These are phyloP conservation scores for Grantiella picta DNA, from an alignment of 2,113 vertebrate genomes.

Conservation along the genomic window DNA sequence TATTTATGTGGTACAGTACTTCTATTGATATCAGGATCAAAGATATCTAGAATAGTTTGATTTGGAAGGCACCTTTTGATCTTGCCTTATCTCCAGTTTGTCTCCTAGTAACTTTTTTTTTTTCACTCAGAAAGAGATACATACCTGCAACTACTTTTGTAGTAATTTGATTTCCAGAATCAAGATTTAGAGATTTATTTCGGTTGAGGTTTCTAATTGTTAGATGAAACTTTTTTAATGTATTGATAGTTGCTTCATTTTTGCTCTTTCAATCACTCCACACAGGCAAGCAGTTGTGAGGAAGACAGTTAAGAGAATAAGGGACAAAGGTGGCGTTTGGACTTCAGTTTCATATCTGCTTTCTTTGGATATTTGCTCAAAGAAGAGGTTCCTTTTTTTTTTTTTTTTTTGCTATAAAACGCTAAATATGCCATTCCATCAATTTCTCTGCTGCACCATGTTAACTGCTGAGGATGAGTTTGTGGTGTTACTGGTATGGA, in stretches of 20 bases:
- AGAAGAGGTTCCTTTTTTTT: background rate
- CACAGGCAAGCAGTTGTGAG: background rate
- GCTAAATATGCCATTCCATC: background rate
- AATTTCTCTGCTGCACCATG: background rate
- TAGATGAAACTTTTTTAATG: background rate
- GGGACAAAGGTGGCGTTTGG: background rate
- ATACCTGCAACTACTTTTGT: background rate
- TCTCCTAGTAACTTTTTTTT: background rate
- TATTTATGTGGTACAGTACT: background rate
- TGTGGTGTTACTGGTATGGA: background rate
- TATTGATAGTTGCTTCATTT: background rate
- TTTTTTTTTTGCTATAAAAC: background rate
- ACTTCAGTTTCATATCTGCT: background rate
- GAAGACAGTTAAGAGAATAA: background rate
- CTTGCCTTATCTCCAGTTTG: background rate
- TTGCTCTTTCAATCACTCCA: background rate
- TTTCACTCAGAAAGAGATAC: background rate
- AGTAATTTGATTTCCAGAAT: background rate
- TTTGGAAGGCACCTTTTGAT: background rate
- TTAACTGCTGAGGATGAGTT: background rate
- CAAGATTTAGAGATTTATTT: background rate
- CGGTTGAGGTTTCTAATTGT: background rate
- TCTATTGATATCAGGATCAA: background rate
- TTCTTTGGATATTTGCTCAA: background rate
- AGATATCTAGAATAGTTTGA: background rate